Base-by-base conservation (phyloP, 92 coral and sea anemone genomes). In the Siderastrea radians region DNA sequence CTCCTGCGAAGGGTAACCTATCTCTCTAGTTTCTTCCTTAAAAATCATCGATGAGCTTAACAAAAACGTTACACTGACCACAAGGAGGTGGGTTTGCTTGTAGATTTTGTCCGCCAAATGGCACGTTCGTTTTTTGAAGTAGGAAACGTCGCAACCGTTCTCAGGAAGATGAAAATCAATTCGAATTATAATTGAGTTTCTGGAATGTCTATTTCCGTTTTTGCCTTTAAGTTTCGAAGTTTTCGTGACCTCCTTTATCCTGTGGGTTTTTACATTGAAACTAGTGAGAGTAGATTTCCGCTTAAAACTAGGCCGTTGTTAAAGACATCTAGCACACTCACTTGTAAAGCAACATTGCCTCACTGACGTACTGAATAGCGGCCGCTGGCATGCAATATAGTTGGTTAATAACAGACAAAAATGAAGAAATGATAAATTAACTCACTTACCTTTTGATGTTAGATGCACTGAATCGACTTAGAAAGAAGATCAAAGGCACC, bases 151-250 rank as follows among this genome's bases (percentile, higher is more conserved):
- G 13, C 26, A 61, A 15, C 0, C 3, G 15, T 0, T 61, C 66
- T 13, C 38, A 26, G 38, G 1, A 13, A 58, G 63, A 77, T 77
- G 45, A 38, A 19, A 59, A 77, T 59, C 81, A 65, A 59, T 17
- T 4, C 68, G 52, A 58, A 59, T 10, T 12, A 14, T 79, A 79
- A 79, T 79, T 79, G 72, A 7, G 52, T 65, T 64, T 52, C 49
- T 43, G 3, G 26, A 66, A 80, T 14, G 60, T 50, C 78, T 14
- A 69, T 55, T 69, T 82, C 77, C 77, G n/a, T 82, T 12, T 68
- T 62, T 15, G 86, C 86, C 86, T 47, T 47, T 49, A n/a, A 82
- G 68, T 59, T 14, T 45, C 43, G 77, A 82, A 47, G 16, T 68
- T 70, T 80, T 54, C 0, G 13, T 54, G 77, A 57, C 19, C 59